phyloP scores from a whole-genome alignment of 1,140 invertebrate genomes.

The Eriosoma lanigerum region DNA sequence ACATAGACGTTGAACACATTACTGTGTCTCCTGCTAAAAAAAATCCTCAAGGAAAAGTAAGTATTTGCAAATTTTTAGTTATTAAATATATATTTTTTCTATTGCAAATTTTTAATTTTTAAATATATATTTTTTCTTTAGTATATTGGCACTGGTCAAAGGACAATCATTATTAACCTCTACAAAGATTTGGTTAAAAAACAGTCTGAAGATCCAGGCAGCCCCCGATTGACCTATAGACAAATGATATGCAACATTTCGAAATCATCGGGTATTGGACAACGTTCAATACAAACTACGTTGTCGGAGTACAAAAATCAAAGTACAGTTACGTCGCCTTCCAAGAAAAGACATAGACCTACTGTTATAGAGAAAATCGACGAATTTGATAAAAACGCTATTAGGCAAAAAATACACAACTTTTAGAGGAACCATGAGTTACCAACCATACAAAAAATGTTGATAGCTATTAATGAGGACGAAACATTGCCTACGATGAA shows the following conservation, averaged over 20 bases:
- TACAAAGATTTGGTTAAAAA: neutral
- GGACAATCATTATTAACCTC: neutral
- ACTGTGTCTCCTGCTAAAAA: no score
- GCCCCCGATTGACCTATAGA: neutral
- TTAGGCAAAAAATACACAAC: neutral
- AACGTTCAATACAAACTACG: neutral
- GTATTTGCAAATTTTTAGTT: no score
- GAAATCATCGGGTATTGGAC: neutral
- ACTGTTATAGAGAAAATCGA: neutral
- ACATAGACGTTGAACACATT: no score
- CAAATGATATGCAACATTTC: slow-evolving; percentile 3
- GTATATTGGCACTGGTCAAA: slow-evolving; percentile 8
- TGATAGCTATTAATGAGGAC: neutral
- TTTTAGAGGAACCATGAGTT: neutral
- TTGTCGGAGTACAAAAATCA: neutral
- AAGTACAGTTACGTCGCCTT: neutral
- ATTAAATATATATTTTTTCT: no score
- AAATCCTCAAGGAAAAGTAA: no score
- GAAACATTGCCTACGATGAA: neutral
- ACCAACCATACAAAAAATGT: neutral
- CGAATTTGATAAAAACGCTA: neutral
- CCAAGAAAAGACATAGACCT: neutral
- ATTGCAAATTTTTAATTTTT: no score
- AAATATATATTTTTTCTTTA: no score
- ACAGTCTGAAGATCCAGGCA: neutral